These are phyloP conservation scores for Cygnus atratus DNA, from an alignment of 2,113 vertebrate species.

Conservation along the genomic window DNA sequence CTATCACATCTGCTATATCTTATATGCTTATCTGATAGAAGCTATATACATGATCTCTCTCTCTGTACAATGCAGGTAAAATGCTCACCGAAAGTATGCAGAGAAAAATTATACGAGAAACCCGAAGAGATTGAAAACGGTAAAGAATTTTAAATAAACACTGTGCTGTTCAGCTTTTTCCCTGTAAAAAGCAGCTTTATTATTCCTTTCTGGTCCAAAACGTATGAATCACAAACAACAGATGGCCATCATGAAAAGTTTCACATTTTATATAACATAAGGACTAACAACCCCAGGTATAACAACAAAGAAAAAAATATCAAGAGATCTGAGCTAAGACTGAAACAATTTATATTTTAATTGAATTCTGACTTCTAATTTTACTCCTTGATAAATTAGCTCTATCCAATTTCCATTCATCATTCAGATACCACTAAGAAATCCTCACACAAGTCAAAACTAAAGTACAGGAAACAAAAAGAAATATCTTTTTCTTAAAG, in stretches of 20 bases:
- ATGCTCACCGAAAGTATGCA: background rate
- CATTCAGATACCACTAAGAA: background rate
- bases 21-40: background rate
- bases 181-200: background rate
- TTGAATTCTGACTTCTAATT: background rate
- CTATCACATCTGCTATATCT: background rate
- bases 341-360: background rate
- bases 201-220: slow-evolving; percentile 2
- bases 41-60: background rate
- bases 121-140: background rate
- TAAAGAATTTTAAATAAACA: background rate
- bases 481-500: background rate
- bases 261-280: background rate
- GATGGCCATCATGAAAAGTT: background rate
- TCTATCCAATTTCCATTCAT: background rate
- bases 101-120: background rate
- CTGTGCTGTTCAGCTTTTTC: background rate
- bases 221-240: slow-evolving; percentile 18
- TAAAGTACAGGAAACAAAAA: background rate
- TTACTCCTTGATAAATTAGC: background rate
- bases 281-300: background rate
- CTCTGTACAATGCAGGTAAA: background rate
- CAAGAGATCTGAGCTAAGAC: background rate
- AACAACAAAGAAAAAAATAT: background rate
- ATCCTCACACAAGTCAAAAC: background rate